Evolutionary conservation across 2,797 vertebrate species (phyloP).

Genomic region (Paratrypauchen microcephalus): DNA sequence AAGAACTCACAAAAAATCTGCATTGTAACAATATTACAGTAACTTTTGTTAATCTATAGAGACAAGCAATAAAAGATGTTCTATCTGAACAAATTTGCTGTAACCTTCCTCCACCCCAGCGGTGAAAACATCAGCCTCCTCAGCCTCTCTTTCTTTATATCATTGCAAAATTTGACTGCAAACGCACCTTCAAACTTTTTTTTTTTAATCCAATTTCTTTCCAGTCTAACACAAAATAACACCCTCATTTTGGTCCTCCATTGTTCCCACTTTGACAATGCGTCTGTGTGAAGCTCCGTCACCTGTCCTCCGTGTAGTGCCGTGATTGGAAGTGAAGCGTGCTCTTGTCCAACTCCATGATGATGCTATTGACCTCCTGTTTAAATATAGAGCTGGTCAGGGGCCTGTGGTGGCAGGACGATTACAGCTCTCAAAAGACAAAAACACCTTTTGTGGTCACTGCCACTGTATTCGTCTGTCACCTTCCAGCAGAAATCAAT

Average conservation of each 20-base stretch:
- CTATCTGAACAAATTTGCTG: too few species aligned
- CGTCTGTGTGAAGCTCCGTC: not conserved
- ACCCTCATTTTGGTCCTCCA: not conserved
- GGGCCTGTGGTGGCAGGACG: conserved; percentile 33
- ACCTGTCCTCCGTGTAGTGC: not conserved
- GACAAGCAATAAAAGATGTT: too few species aligned
- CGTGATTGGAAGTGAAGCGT: conserved; percentile 18
- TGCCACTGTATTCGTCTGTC: conserved; percentile 58
- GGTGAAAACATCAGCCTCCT: not conserved
- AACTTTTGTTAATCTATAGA: too few species aligned
- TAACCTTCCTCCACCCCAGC: too few species aligned
- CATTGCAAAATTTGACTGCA: not conserved
- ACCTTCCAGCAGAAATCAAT: conserved; percentile 75
- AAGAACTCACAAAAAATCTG: too few species aligned
- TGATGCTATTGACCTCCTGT: conserved; percentile 39
- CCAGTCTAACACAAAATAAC: not conserved
- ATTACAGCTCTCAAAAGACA: conserved; percentile 59
- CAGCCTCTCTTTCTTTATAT: not conserved
- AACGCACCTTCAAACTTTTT: not conserved
- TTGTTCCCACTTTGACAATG: conserved; percentile 1
- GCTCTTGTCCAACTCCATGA: conserved; percentile 4
- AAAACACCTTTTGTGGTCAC: conserved; percentile 59
- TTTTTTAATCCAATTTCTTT: not conserved
- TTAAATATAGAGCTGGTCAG: conserved; percentile 48
- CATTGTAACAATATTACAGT: too few species aligned